Evolutionary conservation across 2,113 vertebrate species (phyloP), one percentile per base, ranked within the genome.

Genomic region (Hyaena hyaena): DNA sequence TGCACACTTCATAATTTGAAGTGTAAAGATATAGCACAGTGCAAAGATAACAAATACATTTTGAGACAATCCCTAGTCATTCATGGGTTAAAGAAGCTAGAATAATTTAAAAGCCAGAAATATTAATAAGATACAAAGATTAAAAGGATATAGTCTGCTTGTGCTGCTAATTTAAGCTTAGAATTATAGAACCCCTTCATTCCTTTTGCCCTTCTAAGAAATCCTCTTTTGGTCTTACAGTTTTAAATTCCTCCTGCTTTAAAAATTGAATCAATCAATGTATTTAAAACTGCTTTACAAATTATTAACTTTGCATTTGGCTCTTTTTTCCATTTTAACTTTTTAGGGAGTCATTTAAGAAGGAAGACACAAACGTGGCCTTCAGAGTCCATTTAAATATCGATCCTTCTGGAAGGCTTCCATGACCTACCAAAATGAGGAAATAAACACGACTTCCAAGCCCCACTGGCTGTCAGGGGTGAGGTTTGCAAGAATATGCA

Each of bases 71-170:
- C 7, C 69, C 2, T 69, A 68, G 76, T 55, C 26, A 50, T 6
- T 35, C 88, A 77, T 66, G 31, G 16, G 21, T 81, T 77, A 81
- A 82, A 91, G 55, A 86, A 55, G 66, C 65, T 74, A 69, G 74
- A 90, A 63, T 77, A 92, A 89, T 77, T 77, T 71, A 90, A 55
- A 95, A 68, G 35, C 66, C 80, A 58, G 31, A 83, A 81, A 90
- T n/a, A 79, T 35, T 66, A 74, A 61, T 76, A 45, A 86, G 95
- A 93, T 39, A 39, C 9, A 10, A 77, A 74, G 50, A 85, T 81
- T 84, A 76, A 45, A 76, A 92, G 90, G 45, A 81, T 43, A 9
- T 2, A 68, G 53, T 19, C 3, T 83, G 74, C 23, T 71, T 74
- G 68, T 48, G 17, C 19, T 85, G 76, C 65, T 28, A 65, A 53